A percentile compares a stretch with the other conserved stretches of the same genome.
Evolutionary conservation across 2,888 invertebrate genomes (phyloP).

Genomic region (Seira musarum): DNA sequence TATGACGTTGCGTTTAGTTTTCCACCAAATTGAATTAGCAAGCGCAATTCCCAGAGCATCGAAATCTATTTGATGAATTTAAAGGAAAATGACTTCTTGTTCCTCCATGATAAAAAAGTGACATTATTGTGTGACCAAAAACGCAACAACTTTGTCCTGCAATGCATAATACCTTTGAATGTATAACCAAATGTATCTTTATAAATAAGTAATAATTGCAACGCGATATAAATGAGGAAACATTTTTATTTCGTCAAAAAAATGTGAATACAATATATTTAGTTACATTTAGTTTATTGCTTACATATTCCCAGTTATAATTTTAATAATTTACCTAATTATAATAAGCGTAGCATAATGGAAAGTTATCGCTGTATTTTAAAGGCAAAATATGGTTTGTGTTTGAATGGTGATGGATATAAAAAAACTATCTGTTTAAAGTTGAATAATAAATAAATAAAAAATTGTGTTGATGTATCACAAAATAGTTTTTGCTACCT

Average conservation of each 20-base stretch:
- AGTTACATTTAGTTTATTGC: too few species aligned
- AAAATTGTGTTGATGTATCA: constrained; percentile 44
- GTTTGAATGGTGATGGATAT: constrained; percentile 64
- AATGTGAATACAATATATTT: neutral
- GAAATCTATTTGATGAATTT: too few species aligned
- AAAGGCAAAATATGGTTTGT: constrained; percentile 42
- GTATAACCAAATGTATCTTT: neutral
- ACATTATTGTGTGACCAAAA: too few species aligned
- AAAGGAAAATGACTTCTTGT: too few species aligned
- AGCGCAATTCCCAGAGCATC: too few species aligned
- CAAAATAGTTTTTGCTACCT: too few species aligned
- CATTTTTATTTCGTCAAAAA: neutral
- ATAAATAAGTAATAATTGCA: neutral
- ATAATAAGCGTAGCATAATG: neutral
- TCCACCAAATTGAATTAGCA: too few species aligned
- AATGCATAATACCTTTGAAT: neutral
- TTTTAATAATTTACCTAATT: neutral
- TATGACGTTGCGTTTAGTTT: too few species aligned
- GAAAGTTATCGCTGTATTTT: constrained; percentile 5
- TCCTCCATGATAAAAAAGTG: too few species aligned
- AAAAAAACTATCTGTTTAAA: constrained; percentile 57
- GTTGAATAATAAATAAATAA: constrained; percentile 57
- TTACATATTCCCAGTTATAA: too few species aligned
- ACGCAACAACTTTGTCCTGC: constrained; percentile 8
- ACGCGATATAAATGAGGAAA: neutral